Evolutionary conservation across 2,113 vertebrate species (phyloP).

Genomic region (Shinisaurus crocodilurus): DNA sequence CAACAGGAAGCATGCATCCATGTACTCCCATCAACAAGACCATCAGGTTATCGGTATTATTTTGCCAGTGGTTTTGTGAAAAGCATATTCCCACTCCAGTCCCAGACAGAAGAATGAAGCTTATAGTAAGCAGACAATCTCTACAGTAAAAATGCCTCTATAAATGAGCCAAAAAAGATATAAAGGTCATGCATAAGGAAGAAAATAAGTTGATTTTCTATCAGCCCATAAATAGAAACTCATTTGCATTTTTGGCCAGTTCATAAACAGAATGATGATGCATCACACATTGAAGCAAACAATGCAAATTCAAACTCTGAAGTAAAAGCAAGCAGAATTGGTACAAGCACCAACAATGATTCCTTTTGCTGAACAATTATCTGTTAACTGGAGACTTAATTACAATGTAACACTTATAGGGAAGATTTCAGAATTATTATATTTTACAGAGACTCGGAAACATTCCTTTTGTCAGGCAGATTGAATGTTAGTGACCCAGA

Average conservation of each 20-base stretch:
- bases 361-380: not conserved
- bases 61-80: not conserved
- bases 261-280: conserved; percentile 7
- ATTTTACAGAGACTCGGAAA: not conserved
- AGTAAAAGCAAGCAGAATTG: not conserved
- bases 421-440: not conserved
- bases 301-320: conserved; percentile 5
- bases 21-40: not conserved
- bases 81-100: not conserved
- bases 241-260: not conserved
- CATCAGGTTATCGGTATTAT: conserved; percentile 8
- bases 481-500: not conserved
- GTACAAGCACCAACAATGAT: not conserved
- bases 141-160: not conserved
- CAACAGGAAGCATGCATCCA: not conserved
- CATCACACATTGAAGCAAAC: not conserved
- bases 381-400: not conserved
- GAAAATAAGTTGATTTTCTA: not conserved
- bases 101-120: not conserved
- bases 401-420: not conserved
- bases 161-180: fast-evolving
- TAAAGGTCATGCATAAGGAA: fast-evolving
- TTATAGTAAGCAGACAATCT: not conserved
- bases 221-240: not conserved
- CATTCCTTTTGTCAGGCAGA: not conserved